Base-by-base conservation (phyloP, 2,888 invertebrate species). In the Cosmopolites sordidus region DNA sequence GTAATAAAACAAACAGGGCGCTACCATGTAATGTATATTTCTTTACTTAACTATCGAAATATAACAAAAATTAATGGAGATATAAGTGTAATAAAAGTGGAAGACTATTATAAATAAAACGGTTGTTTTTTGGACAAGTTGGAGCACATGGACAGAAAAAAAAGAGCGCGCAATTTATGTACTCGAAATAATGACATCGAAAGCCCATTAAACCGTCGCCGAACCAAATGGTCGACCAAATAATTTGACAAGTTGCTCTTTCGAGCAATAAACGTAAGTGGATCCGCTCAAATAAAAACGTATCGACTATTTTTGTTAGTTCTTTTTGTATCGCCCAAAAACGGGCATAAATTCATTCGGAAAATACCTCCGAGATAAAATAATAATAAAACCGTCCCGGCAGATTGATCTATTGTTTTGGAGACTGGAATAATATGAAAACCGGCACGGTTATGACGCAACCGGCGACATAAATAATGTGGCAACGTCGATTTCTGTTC, bases 341-440 rank as follows among this genome's bases (percentile, higher is more conserved):
- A 22, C 22, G 22, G 22, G 27, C 22, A 47, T 47, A 47, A 47
- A 47, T 47, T 37, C 29, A n/a, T 22, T 40, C 27, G 9, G 27
- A 46, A 46, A 46, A 46, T 39, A 46, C 39, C 44, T 45, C 16
- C 18, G 38, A 45, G 45, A 45, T 47, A 47, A 47, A 47, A 47
- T 47, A 47, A 47, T 40, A 47, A 47, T 39, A 47, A 47, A 47
- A 47, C 47, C 16, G 39, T 47, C 39, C n/a, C 6, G 27, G 40
- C n/a, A 2, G 33, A 33, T 33, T 40, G 47, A 47, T 47, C 47
- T 39, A 47, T 47, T 47, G 47, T 39, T 47, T 47, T 39, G 47
- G 33, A 4, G 33, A 3, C 12, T 12, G n/a, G 33, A 12, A 33
- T 33, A 4, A 12, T 12, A 33, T 12, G 11, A 12, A 12, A 11